Evolutionary conservation across 37 sponge, comb jelly and placozoan genomes (phyloP).

Genomic region (Theonella swinhoei): DNA sequence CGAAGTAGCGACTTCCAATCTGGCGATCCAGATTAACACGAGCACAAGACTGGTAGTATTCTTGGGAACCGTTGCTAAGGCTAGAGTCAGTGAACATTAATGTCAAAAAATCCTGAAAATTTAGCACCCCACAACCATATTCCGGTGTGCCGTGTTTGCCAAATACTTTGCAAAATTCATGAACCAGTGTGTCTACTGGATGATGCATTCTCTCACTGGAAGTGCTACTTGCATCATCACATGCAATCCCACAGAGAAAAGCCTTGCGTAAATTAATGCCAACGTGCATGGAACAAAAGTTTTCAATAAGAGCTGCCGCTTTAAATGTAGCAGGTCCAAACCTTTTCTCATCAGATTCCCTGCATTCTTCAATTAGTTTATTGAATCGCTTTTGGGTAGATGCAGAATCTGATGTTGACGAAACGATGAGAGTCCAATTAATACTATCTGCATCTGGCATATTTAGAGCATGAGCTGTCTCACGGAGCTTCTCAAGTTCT

Average conservation of each 20-base stretch:
- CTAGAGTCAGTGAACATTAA: neutral
- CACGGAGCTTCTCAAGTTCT: constrained; percentile 38
- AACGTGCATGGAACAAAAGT: constrained; percentile 59
- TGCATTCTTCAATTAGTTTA: constrained; percentile 41
- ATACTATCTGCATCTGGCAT: constrained; percentile 54
- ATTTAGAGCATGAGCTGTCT: constrained; percentile 23
- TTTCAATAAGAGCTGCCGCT: constrained; percentile 10
- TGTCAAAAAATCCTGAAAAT: constrained; percentile 47
- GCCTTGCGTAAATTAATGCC: constrained; percentile 53
- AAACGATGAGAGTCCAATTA: constrained; percentile 48
- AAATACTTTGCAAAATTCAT: constrained; percentile 62
- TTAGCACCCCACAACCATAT: constrained; percentile 37
- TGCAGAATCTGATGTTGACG: constrained; percentile 63
- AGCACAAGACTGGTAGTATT: constrained; percentile 23
- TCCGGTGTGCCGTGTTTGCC: constrained; percentile 38
- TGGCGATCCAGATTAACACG: constrained; percentile 21
- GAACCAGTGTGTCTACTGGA: constrained; percentile 40
- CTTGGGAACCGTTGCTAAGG: neutral
- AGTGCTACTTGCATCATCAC: no score
- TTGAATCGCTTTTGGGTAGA: constrained; percentile 56
- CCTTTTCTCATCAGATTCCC: constrained; percentile 22
- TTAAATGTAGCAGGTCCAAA: constrained; percentile 30
- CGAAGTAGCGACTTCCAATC: constrained; percentile 63
- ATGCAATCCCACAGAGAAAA: constrained; percentile 12
- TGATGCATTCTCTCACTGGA: neutral